phyloP scores from a whole-genome alignment of 2,888 invertebrate genomes.

The Lasioglossum malachurum region DNA sequence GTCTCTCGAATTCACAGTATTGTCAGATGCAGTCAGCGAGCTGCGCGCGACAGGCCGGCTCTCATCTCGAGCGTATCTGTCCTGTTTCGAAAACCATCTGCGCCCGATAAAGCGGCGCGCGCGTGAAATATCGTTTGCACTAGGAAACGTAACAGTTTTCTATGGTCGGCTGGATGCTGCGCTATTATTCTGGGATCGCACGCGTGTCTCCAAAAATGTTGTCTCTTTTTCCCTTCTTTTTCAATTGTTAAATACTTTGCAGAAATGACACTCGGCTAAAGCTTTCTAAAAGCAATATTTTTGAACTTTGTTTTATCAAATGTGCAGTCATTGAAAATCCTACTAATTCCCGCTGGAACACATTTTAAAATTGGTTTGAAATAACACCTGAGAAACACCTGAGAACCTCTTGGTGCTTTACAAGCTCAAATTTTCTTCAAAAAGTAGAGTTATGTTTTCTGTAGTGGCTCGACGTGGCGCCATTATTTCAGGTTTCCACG shows the following conservation, averaged over 20 bases:
- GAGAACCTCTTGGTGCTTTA: too few relatives aligned
- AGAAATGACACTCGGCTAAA: too few relatives aligned
- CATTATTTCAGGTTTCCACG: not conserved
- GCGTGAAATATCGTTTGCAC: not conserved
- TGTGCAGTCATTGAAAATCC: too few relatives aligned
- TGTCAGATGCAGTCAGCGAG: not conserved
- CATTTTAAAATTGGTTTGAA: too few relatives aligned
- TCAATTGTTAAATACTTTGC: not conserved
- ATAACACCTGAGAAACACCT: too few relatives aligned
- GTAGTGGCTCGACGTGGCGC: not conserved
- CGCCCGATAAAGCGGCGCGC: constrained; percentile 18
- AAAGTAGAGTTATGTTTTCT: too few relatives aligned
- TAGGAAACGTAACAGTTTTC: not conserved
- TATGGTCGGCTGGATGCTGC: not conserved
- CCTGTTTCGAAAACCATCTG: constrained; percentile 21
- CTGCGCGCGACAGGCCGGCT: constrained; percentile 24
- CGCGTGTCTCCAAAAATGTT: not conserved
- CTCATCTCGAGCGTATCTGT: not conserved
- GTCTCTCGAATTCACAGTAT: not conserved
- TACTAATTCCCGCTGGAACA: too few relatives aligned
- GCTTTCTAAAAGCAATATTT: too few relatives aligned
- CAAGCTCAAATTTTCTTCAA: too few relatives aligned
- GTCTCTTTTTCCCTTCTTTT: not conserved
- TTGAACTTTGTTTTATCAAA: too few relatives aligned
- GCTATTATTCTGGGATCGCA: not conserved